Percentiles rank a stretch among this genome's conserved stretches.
These are phyloP conservation scores for Sturnus vulgaris DNA, from an alignment of 2,113 vertebrate genomes.

Conservation along the genomic window DNA sequence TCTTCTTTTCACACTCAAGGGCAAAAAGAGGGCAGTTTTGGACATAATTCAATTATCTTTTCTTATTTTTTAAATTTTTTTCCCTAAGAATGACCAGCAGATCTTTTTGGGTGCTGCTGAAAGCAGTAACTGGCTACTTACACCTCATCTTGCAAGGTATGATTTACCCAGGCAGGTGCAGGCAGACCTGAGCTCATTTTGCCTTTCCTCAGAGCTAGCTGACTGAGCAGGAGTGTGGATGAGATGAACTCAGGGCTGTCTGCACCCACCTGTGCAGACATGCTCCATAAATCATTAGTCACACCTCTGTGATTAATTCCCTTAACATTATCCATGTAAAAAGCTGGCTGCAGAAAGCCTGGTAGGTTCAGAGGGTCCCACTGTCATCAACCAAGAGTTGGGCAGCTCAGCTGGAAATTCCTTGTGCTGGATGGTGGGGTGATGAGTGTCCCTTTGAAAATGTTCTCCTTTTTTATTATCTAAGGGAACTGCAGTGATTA, in stretches of 20 bases:
- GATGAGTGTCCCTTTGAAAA: not conserved
- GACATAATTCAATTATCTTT: not conserved
- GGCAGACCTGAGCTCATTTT: slow-evolving; percentile 6
- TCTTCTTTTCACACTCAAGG: not conserved
- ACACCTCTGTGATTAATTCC: not conserved
- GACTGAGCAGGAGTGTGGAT: not conserved
- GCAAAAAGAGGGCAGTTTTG: not conserved
- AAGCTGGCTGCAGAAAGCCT: not conserved
- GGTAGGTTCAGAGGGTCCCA: not conserved
- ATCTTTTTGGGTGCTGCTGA: not conserved
- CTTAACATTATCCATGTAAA: not conserved
- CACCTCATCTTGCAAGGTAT: not conserved
- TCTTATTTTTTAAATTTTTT: not conserved
- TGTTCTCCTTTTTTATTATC: not conserved
- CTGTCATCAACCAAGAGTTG: not conserved
- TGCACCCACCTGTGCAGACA: slow-evolving; percentile 2
- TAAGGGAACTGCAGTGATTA: not conserved
- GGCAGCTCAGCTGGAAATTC: not conserved
- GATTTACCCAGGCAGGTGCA: not conserved
- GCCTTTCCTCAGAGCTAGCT: not conserved
- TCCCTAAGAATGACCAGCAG: not conserved
- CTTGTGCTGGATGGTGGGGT: fast-evolving
- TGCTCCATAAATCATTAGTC: slow-evolving; percentile 1
- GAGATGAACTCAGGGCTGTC: not conserved
- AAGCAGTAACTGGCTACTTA: not conserved